A percentile compares a stretch with the other conserved stretches of the same genome.
These are phyloP conservation scores for Nasonovia ribisnigri DNA, from an alignment of 2,888 invertebrate species.

Conservation along the genomic window DNA sequence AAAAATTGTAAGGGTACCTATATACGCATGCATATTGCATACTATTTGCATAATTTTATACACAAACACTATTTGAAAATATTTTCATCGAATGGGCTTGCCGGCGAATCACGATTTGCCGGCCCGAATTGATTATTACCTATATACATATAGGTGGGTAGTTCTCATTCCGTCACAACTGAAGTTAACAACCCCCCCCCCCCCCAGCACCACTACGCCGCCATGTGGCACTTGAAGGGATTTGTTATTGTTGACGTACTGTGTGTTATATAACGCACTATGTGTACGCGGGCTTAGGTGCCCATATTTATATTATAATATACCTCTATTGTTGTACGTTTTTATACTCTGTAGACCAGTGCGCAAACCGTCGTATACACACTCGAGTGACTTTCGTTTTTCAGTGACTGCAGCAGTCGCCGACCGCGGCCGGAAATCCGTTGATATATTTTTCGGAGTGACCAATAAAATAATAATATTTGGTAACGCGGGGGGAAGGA, in stretches of 20 bases:
- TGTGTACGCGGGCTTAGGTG: neutral
- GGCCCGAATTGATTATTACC: neutral
- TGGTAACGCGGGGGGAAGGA: neutral
- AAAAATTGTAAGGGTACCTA: neutral
- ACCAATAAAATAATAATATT: neutral
- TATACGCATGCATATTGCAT: too few species aligned
- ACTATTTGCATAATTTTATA: too few species aligned
- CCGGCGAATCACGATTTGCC: neutral
- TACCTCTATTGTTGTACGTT: neutral
- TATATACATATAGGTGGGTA: neutral
- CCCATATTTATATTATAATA: neutral
- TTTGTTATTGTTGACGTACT: neutral
- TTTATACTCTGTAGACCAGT: neutral
- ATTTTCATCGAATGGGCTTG: neutral
- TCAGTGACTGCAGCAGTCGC: neutral
- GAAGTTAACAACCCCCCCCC: too few species aligned
- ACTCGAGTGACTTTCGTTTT: neutral
- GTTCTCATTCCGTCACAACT: neutral
- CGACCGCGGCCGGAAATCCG: conserved; percentile 1
- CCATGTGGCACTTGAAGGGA: neutral
- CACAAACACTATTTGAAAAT: neutral
- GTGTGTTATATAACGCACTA: neutral
- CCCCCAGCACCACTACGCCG: too few species aligned
- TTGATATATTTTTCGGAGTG: neutral
- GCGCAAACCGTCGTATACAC: neutral